These are phyloP conservation scores for Chlorocebus sabaeus DNA, from an alignment of 2,113 vertebrate genomes.

Conservation along the genomic window DNA sequence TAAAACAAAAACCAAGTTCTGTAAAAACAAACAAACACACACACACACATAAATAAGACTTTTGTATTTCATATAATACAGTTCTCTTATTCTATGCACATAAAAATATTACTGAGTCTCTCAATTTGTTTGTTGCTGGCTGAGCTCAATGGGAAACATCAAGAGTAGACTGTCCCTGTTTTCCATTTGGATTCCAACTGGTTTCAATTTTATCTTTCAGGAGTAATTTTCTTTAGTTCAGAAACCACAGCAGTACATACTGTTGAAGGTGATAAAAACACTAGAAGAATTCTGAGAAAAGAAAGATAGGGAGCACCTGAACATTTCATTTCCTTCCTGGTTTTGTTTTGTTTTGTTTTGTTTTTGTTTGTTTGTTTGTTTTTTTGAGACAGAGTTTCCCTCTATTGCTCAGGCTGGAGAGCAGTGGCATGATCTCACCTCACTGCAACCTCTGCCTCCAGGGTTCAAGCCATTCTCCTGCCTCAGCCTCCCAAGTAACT, in stretches of 20 bases:
- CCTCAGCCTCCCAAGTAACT: no score
- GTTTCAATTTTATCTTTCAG: constrained; percentile 63
- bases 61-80: constrained; percentile 41
- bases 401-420: no score
- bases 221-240: constrained; percentile 50
- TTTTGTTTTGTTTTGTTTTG: neutral
- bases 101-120: constrained; percentile 39
- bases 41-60: neutral
- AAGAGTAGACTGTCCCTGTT: constrained; percentile 41
- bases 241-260: constrained; percentile 9
- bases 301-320: neutral
- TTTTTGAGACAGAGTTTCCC: no score
- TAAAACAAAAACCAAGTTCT: constrained; percentile 11
- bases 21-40: neutral
- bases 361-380: no score
- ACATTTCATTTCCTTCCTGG: neutral
- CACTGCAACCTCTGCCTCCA: no score
- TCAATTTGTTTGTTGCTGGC: constrained; percentile 53
- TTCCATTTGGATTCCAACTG: constrained; percentile 54
- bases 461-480: no score
- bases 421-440: no score
- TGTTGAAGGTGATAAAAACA: neutral
- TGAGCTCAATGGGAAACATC: constrained; percentile 52
- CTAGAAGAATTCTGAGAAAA: constrained; percentile 3
- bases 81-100: constrained; percentile 45